Base-by-base conservation (phyloP, 2,888 invertebrate genomes). In the Nomada ferruginata region DNA sequence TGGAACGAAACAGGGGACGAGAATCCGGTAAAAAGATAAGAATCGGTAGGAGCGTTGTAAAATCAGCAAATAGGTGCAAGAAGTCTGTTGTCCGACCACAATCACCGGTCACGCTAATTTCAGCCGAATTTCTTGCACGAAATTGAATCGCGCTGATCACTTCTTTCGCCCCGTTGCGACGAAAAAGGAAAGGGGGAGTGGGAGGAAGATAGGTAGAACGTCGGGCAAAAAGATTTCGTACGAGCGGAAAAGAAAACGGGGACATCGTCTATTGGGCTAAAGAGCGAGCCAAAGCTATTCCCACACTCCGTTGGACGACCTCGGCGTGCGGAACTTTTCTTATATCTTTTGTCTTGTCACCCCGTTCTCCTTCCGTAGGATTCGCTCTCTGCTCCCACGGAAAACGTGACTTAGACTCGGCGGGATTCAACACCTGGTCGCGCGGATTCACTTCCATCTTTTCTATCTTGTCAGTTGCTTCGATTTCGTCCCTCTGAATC, bases 361-460 rank as follows among this genome's bases (percentile, higher is more conserved):
- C 85, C 86, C 83, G 83, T 79, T 81, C 85, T 74, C 79, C 71
- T 79, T 69, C 74, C 81, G 79, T 83, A 87, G 87, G 82, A 89
- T 90, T 90, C 89, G 90, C 47, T 36, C 85, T 86, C 75, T 87
- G 91, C 91, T 91, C 89, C 90, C 89, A 85, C 84, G 89, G 85
- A 89, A 90, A 85, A 91, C 90, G 91, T 88, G 86, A 87, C 76
- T 76, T 64, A 52, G 52, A 23, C 63, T 59, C 59, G 36, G 13
- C 72, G 44, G 55, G 50, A 68, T 69, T 82, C 64, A 59, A 81
- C 73, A 70, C 77, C 68, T 59, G 60, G 57, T 61, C 76, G 50
- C 52, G 29, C 59, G 63, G 77, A 29, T 23, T 26, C 13, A 47
- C 26, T 23, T 0, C 66, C 20, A 53, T 78, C 23, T n/a, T 42